phyloP scores from a whole-genome alignment of 2,113 vertebrate species.

The Megaceryle torquata region DNA sequence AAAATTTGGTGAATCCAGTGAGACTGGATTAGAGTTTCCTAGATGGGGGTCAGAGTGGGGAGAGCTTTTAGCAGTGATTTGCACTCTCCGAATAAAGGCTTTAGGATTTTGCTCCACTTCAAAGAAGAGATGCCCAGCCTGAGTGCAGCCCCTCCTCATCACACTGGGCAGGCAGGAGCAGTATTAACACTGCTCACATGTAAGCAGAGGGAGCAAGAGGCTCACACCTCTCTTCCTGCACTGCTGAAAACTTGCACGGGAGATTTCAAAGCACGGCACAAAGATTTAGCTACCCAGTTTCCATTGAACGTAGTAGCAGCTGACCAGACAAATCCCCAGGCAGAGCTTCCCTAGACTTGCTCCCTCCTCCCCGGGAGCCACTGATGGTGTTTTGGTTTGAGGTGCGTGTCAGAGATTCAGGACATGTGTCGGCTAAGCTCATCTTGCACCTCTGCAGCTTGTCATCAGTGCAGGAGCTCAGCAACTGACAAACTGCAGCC shows the following conservation, averaged over 20 bases:
- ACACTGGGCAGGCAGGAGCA: neutral
- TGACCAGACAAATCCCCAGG: neutral
- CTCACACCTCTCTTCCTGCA: neutral
- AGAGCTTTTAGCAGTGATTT: slow-evolving; percentile 57
- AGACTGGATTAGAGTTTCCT: slow-evolving; percentile 17
- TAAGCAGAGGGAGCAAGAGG: neutral
- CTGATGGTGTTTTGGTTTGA: neutral
- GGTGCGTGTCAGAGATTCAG: rapidly evolving
- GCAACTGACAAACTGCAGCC: rapidly evolving
- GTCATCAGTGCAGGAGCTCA: rapidly evolving
- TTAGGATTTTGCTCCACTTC: slow-evolving; percentile 35
- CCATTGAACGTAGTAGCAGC: neutral
- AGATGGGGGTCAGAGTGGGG: slow-evolving; percentile 32
- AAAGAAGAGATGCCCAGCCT: slow-evolving; percentile 29
- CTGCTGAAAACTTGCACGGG: neutral
- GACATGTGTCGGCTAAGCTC: neutral
- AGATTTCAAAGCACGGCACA: neutral
- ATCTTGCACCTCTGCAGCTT: neutral
- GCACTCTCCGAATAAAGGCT: slow-evolving; percentile 30
- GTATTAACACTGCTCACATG: neutral
- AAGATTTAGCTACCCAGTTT: neutral
- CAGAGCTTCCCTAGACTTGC: neutral
- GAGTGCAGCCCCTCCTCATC: neutral
- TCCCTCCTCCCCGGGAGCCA: neutral
- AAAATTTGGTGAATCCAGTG: neutral